Evolutionary conservation across 37 sponge, comb jelly and placozoan genomes (phyloP).

Genomic region (Haliclona indistincta): DNA sequence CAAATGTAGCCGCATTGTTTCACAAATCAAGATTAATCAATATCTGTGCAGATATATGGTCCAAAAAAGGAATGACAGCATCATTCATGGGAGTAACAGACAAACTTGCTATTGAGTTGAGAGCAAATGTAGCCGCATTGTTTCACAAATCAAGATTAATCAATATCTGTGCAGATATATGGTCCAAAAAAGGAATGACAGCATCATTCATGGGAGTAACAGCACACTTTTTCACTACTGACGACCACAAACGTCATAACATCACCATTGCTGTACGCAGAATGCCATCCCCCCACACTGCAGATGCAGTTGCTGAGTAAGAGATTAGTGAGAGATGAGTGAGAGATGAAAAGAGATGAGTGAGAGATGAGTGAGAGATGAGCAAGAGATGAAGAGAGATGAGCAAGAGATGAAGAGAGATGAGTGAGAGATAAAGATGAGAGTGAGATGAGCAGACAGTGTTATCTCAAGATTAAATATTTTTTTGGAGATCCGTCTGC

Average conservation of each 20-base stretch:
- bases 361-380: too few relatives aligned
- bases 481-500: too few relatives aligned
- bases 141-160: background rate
- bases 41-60: constrained; percentile 32
- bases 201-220: constrained; percentile 33
- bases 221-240: constrained; percentile 5
- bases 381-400: too few relatives aligned
- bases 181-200: constrained; percentile 33
- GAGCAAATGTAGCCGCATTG: too few relatives aligned
- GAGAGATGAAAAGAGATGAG: too few relatives aligned
- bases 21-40: background rate
- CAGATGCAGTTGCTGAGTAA: too few relatives aligned
- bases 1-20: too few relatives aligned
- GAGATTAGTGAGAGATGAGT: too few relatives aligned
- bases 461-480: too few relatives aligned
- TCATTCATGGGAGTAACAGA: constrained; percentile 27
- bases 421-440: too few relatives aligned
- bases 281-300: background rate
- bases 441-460: too few relatives aligned
- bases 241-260: background rate
- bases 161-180: constrained; percentile 25
- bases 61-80: constrained; percentile 28
- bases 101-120: background rate
- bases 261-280: constrained; percentile 20
- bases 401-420: too few relatives aligned